Evolutionary conservation across 2,888 invertebrate genomes (phyloP).

Genomic region (Parelbella ahira): DNA sequence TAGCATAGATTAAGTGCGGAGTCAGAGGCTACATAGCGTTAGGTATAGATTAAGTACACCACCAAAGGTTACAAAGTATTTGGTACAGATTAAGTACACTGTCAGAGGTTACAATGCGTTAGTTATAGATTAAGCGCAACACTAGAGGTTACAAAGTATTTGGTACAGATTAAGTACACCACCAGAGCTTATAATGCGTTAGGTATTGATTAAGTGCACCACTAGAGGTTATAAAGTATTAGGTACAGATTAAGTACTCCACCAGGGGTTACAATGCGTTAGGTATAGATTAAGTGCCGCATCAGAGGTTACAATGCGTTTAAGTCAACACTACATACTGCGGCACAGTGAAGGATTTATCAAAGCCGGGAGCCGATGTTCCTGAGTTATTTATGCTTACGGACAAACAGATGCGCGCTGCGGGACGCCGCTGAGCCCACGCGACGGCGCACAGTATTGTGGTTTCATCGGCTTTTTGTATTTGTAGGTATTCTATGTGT

Average conservation of each 20-base stretch:
- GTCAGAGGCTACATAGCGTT: too few relatives aligned
- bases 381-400: slow-evolving; percentile 44
- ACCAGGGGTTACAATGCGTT: too few relatives aligned
- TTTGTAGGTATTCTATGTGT: slow-evolving; percentile 13
- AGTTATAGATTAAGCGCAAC: slow-evolving; percentile 25
- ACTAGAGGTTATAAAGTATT: too few relatives aligned
- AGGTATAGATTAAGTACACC: too few relatives aligned
- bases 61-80: too few relatives aligned
- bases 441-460: slow-evolving; percentile 32
- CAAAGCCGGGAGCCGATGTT: slow-evolving; percentile 52
- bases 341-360: slow-evolving; percentile 48
- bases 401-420: slow-evolving; percentile 53
- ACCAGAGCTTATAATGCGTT: too few relatives aligned
- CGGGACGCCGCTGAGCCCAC: slow-evolving; percentile 53
- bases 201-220: too few relatives aligned
- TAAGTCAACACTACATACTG: slow-evolving; percentile 45
- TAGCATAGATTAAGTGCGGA: too few relatives aligned
- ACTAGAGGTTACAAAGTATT: slow-evolving; percentile 41
- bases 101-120: too few relatives aligned
- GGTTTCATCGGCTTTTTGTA: slow-evolving; percentile 16
- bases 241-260: too few relatives aligned
- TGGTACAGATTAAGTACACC: too few relatives aligned
- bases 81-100: too few relatives aligned
- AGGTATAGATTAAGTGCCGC: slow-evolving; percentile 25
- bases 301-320: slow-evolving; percentile 41